These are phyloP conservation scores for Melieria picta DNA, from an alignment of 2,888 invertebrate species.

Conservation along the genomic window DNA sequence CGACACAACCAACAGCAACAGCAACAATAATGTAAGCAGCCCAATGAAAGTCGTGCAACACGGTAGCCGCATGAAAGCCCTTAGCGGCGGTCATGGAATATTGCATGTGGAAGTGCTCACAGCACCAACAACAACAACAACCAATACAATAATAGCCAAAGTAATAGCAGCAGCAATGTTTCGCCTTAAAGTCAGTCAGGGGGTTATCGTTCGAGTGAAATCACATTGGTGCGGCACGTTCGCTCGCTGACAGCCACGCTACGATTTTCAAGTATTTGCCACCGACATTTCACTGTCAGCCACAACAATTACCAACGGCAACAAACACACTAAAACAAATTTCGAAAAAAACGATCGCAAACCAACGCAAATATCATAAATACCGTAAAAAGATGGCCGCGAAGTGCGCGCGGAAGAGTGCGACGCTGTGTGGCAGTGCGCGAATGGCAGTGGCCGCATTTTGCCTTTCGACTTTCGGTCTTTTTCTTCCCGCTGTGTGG, in stretches of 20 bases:
- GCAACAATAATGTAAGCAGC: neutral
- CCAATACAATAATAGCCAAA: constrained; percentile 9
- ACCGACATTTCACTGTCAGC: constrained; percentile 22
- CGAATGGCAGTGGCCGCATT: neutral
- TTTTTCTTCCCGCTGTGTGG: neutral
- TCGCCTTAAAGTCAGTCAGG: constrained; percentile 2
- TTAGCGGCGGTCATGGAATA: neutral
- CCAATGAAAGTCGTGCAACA: constrained; percentile 26
- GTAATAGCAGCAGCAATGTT: neutral
- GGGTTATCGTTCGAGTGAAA: constrained; percentile 29
- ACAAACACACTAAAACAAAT: neutral
- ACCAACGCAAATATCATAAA: too few species aligned
- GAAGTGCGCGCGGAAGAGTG: neutral
- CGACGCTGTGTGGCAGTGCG: neutral
- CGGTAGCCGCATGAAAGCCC: constrained; percentile 17
- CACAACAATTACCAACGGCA: neutral
- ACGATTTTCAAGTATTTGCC: constrained; percentile 7
- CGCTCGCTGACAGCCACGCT: neutral
- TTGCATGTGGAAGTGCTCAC: too few species aligned
- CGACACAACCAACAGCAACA: neutral
- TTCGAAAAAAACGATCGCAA: neutral
- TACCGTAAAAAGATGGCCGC: neutral
- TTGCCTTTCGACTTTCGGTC: neutral
- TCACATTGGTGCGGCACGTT: neutral
- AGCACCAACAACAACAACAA: neutral